Percentiles rank a stretch among this genome's conserved stretches.
phyloP scores from a whole-genome alignment of 2,113 vertebrate genomes.

The Hemibagrus wyckioides region DNA sequence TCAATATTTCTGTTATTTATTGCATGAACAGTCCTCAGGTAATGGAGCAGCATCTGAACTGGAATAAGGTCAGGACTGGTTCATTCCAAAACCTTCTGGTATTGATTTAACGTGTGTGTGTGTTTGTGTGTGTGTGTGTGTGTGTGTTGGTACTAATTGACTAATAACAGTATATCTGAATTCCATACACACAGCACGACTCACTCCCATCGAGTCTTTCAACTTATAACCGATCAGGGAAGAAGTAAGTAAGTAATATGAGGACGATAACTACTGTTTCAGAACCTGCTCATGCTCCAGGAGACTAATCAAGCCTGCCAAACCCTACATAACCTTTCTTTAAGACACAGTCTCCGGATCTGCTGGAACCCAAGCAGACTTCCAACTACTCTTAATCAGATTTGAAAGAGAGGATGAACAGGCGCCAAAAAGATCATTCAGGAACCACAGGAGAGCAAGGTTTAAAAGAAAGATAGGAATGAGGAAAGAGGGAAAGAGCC shows the following conservation, averaged over 20 bases:
- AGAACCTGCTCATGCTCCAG: background rate
- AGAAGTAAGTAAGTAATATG: slow-evolving; percentile 18
- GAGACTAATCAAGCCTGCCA: background rate
- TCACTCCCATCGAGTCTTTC: background rate
- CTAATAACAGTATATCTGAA: background rate
- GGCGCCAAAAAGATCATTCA: slow-evolving; percentile 3
- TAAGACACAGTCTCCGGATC: background rate
- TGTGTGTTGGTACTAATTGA: background rate
- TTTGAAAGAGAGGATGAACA: slow-evolving; percentile 16
- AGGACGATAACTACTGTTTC: background rate
- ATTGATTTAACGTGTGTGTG: background rate
- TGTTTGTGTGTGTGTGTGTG: too few relatives aligned
- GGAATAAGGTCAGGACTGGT: background rate
- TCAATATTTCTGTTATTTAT: background rate
- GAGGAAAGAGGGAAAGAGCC: slow-evolving; percentile 34
- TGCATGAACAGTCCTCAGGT: background rate
- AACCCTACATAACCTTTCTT: slow-evolving; percentile 18
- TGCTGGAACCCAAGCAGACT: background rate
- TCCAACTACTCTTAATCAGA: slow-evolving; percentile 23
- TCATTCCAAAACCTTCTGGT: background rate
- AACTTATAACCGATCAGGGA: background rate
- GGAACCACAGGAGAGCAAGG: slow-evolving; percentile 4
- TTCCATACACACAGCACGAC: background rate
- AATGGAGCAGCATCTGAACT: background rate
- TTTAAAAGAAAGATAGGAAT: slow-evolving; percentile 30